A percentile compares a stretch with the other conserved stretches of the same genome.
Conservation (phyloP, 64 coral and sea anemone species). For the Montipora sp. region DNA sequence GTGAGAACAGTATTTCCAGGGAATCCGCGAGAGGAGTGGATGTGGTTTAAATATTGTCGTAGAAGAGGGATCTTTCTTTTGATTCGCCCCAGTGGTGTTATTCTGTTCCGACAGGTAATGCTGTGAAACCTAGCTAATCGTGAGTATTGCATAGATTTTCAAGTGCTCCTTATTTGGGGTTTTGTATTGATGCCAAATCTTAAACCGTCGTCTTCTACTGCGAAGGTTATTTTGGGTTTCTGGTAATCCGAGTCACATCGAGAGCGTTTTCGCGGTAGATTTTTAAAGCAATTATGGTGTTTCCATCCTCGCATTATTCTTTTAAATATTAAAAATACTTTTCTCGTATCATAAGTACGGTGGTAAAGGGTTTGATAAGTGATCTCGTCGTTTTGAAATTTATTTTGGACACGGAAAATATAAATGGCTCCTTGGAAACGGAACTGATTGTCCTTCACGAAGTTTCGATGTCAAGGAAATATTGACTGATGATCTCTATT, state of each 20-base stretch:
- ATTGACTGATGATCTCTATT: background rate
- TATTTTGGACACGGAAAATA: background rate
- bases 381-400: background rate
- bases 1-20: conserved; percentile 86
- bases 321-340: background rate
- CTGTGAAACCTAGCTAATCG: background rate
- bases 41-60: conserved; percentile 93
- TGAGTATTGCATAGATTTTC: conserved; percentile 2
- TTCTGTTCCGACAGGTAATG: conserved; percentile 78
- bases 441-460: background rate
- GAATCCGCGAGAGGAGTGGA: conserved; percentile 81
- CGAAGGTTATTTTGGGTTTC: background rate
- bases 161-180: background rate
- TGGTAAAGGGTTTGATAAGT: background rate
- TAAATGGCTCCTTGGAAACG: background rate
- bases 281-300: background rate
- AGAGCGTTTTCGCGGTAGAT: background rate
- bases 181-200: background rate
- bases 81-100: conserved; percentile 41
- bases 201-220: background rate
- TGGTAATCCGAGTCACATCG: background rate
- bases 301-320: conserved; percentile 32
- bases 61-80: conserved; percentile 81
- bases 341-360: background rate
- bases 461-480: background rate